A percentile compares a stretch with the other conserved stretches of the same genome.
Conservation (phyloP, 2,888 invertebrate species). For the Coelinius sp. region DNA sequence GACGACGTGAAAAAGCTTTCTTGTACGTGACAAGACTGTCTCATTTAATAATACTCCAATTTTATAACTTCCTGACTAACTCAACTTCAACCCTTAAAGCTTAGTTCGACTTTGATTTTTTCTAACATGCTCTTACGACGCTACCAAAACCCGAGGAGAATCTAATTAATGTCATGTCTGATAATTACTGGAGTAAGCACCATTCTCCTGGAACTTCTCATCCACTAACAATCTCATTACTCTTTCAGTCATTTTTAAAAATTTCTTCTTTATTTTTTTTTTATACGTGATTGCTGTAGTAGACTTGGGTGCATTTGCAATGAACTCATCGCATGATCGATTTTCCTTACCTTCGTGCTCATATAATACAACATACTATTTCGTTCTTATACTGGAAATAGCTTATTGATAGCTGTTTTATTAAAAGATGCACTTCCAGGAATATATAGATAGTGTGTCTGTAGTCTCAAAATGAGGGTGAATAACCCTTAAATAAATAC, state of each 20-base stretch:
- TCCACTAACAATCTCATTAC: neutral
- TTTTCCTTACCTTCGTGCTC: conserved; percentile 5
- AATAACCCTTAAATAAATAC: conserved; percentile 19
- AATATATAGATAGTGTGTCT: neutral
- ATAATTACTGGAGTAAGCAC: conserved; percentile 26
- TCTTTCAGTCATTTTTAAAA: neutral
- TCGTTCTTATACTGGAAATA: neutral
- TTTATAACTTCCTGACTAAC: neutral
- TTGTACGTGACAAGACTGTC: conserved; percentile 30
- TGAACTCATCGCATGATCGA: conserved; percentile 22
- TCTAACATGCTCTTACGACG: conserved; percentile 28
- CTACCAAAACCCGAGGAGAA: neutral
- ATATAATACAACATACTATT: neutral
- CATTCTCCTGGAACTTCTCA: conserved; percentile 29
- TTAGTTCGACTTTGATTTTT: conserved; percentile 15
- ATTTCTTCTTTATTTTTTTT: neutral
- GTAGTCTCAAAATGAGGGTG: neutral
- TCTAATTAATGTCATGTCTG: conserved; percentile 13
- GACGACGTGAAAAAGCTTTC: conserved; percentile 37
- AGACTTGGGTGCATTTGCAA: conserved; percentile 4
- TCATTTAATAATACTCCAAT: conserved; percentile 17
- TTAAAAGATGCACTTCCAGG: conserved; percentile 1
- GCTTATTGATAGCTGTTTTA: conserved; percentile 1
- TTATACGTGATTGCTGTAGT: neutral
- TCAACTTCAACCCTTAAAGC: neutral